Base-by-base conservation (phyloP, 2,797 vertebrate genomes). In the Alauda arvensis region DNA sequence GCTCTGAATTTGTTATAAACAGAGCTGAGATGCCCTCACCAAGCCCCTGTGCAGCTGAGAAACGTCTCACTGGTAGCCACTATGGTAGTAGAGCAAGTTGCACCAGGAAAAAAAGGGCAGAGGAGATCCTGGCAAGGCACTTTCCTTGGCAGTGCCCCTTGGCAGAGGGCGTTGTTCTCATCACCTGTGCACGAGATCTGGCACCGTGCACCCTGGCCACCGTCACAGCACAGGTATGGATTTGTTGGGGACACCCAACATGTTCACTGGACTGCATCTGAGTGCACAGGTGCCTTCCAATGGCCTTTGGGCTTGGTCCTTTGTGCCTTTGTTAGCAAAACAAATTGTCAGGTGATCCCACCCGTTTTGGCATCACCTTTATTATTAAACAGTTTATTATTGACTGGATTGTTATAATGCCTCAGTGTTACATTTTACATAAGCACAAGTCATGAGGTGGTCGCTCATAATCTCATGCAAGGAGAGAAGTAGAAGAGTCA, bases 1-100 rank as follows among this genome's bases (percentile, higher is more conserved):
- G 57, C 63, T 34, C 43, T 85, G 77, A 81, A 55, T 46, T 37
- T 65, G 8, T 48, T 34, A 40, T 28, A 43, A 28, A n/a, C 51
- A 21, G 26, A 65, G 60, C 28, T 71, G 55, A 71, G 70, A 53
- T 33, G 39, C 43, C 37, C 67, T 71, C 19, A 6, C 37, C 48
- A 29, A 10, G 42, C 66, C 39, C 25, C 10, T 19, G 9, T 15
- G 8, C 34, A 80, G 28, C 55, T 42, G 14, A 56, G 49, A 29
- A 62, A 65, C 5, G 24, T n/a, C n/a, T 19, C 51, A 4, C 1
- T 39, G 77, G 39, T 34, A 21, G 31, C n/a, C 0, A 0, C 34
- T 18, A 51, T 55, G 49, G 49, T 18, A 39, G 39, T 0, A 25
- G 39, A 61, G 37, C 18, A 21, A 48, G 14, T 11, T 52, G 28